Base-by-base conservation (phyloP, 2,888 invertebrate species). In the Cephus sareptanus region DNA sequence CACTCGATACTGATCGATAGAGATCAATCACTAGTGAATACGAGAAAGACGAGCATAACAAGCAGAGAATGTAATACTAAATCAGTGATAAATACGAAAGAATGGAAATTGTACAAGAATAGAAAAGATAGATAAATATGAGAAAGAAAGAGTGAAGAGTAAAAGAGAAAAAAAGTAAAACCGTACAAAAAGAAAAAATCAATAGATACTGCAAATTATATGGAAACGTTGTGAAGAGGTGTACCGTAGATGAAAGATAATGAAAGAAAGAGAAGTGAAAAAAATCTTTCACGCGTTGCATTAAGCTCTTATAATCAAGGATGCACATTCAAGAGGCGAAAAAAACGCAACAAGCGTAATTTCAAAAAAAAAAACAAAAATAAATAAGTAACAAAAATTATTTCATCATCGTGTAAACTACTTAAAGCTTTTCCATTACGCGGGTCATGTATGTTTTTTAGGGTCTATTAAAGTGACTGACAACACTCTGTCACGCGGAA, bases 241-340 rank as follows among this genome's bases (percentile, higher is more conserved):
- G 4, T 40, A 15, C 4, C 40, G 15, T 9, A 56, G 15, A 56
- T 23, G 40, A 56, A 23, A 56, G 40, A 56, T 23, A 56, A 56
- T 6, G 56, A 56, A 69, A 77, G 30, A 74, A 37, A 71, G 30
- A 35, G 33, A 82, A 84, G 79, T 79, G 81, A 80, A 85, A 69
- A 37, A 33, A 70, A 37, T 74, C 37, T 69, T 56, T 31, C 9
- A 68, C 23, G 75, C 81, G 85, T 82, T 82, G 83, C 78, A 78
- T 77, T 74, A 87, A 87, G 85, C 85, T 86, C 82, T 82, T 85
- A 85, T 83, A 84, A 81, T 81, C 73, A 78, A 83, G 79, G 77
- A 77, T 85, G 84, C 85, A 84, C 85, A 84, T 85, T 84, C 84
- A 84, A 85, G 84, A 85, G 84, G 56, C 56, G 56, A 56, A 56